These are phyloP conservation scores for Antechinus stuartii DNA, from an alignment of 2,113 vertebrate species.

Conservation along the genomic window DNA sequence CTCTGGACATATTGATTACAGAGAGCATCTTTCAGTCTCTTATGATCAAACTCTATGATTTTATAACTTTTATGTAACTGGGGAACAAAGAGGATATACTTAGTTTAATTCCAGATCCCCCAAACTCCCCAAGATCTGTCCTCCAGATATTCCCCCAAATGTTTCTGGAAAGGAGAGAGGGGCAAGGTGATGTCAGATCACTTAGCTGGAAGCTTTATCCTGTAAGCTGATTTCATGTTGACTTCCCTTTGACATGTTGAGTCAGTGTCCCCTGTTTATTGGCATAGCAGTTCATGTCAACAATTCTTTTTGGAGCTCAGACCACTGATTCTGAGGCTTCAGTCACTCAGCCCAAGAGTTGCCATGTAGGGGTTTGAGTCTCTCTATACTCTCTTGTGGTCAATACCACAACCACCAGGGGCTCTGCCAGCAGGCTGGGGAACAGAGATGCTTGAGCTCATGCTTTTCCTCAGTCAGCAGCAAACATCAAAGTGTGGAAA, in stretches of 20 bases:
- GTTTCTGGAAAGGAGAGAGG: not conserved
- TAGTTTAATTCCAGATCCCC: not conserved
- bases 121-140: not conserved
- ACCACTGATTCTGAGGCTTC: not conserved
- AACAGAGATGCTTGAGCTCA: not conserved
- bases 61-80: not conserved
- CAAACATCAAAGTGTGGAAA: slow-evolving; percentile 16
- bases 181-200: not conserved
- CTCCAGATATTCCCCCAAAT: not conserved
- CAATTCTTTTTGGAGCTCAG: not conserved
- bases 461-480: slow-evolving; percentile 41
- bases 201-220: not conserved
- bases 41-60: not conserved
- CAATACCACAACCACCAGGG: not conserved
- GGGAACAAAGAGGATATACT: not conserved
- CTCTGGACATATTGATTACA: not conserved
- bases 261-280: not conserved
- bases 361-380: not conserved
- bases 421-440: not conserved
- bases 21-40: not conserved
- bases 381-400: not conserved
- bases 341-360: not conserved
- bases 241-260: not conserved
- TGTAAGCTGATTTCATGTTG: not conserved
- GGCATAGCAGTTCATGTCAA: not conserved